phyloP scores from a whole-genome alignment of 2,888 invertebrate species.

The Vesta saturnalis region DNA sequence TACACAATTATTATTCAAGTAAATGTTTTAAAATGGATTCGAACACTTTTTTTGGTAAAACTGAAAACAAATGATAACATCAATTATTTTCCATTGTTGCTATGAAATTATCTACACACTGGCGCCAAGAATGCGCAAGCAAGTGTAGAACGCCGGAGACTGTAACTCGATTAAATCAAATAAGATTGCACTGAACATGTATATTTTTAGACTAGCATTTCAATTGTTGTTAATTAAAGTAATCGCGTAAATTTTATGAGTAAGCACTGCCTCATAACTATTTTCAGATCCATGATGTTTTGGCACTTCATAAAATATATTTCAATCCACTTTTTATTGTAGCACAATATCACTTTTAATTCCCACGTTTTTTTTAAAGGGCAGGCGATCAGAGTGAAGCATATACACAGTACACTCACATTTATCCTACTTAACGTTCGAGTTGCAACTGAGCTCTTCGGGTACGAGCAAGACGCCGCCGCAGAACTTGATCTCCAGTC shows the following conservation, averaged over 20 bases:
- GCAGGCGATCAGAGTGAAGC: background rate
- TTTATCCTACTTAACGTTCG: conserved; percentile 14
- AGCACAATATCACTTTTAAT: background rate
- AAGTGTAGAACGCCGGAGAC: background rate
- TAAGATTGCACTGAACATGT: background rate
- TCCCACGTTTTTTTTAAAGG: conserved; percentile 27
- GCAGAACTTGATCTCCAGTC: conserved; percentile 14
- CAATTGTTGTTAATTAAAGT: background rate
- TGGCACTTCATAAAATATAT: background rate
- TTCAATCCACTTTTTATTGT: background rate
- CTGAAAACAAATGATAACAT: background rate
- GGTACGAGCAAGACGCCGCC: conserved; percentile 17
- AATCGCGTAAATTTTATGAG: background rate
- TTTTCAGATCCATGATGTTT: background rate
- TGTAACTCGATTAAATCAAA: background rate
- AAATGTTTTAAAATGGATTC: background rate
- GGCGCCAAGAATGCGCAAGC: background rate
- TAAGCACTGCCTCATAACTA: background rate
- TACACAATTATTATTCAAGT: conserved; percentile 21
- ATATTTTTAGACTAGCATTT: background rate
- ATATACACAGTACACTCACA: background rate
- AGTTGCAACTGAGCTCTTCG: conserved; percentile 32
- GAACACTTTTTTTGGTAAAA: background rate
- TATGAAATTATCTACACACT: background rate
- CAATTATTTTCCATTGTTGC: conserved; percentile 1